Conservation (phyloP, 1,140 invertebrate species). For the Bilobella aurantiaca region DNA sequence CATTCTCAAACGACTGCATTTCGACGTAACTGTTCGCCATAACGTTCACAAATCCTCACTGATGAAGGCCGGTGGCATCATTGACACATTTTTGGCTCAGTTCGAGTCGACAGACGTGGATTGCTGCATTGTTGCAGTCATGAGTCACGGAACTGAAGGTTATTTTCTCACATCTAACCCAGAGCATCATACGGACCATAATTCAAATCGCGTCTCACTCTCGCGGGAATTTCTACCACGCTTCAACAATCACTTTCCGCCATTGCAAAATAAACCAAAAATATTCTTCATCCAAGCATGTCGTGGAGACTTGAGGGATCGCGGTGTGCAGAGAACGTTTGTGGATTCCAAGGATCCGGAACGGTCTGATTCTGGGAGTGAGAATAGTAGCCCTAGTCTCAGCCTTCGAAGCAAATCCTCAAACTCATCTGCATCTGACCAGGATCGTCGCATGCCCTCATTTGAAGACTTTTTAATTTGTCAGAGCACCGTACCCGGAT, state of each 20-base stretch:
- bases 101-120: constrained; percentile 36
- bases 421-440: not conserved
- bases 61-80: not conserved
- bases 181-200: constrained; percentile 2
- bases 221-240: constrained; percentile 20
- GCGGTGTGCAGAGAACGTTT: constrained; percentile 19
- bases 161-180: constrained; percentile 10
- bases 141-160: constrained; percentile 46
- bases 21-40: constrained; percentile 40
- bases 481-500: constrained; percentile 28
- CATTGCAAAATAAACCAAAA: constrained; percentile 39
- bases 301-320: constrained; percentile 37
- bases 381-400: not conserved
- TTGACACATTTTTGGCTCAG: constrained; percentile 19
- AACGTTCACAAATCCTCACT: constrained; percentile 40
- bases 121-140: constrained; percentile 49
- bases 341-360: constrained; percentile 14
- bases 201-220: constrained; percentile 13
- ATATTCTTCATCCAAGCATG: constrained; percentile 42
- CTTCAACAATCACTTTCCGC: constrained; percentile 36
- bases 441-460: constrained; percentile 10
- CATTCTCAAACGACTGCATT: constrained; percentile 48
- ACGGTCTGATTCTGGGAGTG: not conserved
- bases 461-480: constrained; percentile 29
- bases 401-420: not conserved